Percentiles rank a stretch among this genome's conserved stretches.
Evolutionary conservation across 2,113 vertebrate genomes (phyloP).

Genomic region (Eurypyga helias): DNA sequence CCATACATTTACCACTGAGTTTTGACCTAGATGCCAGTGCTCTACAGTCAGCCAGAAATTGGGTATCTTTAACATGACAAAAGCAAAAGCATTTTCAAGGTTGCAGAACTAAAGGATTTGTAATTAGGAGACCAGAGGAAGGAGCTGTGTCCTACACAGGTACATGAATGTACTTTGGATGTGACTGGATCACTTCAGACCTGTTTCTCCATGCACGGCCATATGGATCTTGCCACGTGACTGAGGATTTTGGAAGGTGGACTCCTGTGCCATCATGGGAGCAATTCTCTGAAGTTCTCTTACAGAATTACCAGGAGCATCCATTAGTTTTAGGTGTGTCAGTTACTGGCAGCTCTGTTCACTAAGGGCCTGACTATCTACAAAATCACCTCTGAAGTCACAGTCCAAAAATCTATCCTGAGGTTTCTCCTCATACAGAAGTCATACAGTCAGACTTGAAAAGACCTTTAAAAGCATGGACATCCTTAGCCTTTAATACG

Average conservation of each 20-base stretch:
- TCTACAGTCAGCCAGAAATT: neutral
- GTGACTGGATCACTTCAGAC: neutral
- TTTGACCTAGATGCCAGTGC: constrained; percentile 2
- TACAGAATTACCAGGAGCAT: neutral
- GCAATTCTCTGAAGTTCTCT: neutral
- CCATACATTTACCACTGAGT: constrained; percentile 49
- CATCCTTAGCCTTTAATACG: neutral
- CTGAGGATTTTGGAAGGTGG: neutral
- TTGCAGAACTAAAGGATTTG: neutral
- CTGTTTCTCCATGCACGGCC: neutral
- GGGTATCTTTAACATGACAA: neutral
- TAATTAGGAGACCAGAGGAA: neutral
- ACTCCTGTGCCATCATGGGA: neutral
- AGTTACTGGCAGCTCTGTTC: neutral
- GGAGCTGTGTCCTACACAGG: neutral
- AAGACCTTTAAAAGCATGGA: neutral
- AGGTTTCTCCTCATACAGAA: neutral
- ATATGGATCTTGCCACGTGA: neutral
- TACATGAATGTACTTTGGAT: accelerated
- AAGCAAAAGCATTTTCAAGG: neutral
- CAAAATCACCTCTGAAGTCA: neutral
- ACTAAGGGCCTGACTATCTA: neutral
- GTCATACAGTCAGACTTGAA: neutral
- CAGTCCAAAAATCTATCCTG: neutral
- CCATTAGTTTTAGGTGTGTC: neutral